A percentile compares a stretch with the other conserved stretches of the same genome.
phyloP scores from a whole-genome alignment of 2,113 vertebrate species.

The Lichenostomus cassidix region DNA sequence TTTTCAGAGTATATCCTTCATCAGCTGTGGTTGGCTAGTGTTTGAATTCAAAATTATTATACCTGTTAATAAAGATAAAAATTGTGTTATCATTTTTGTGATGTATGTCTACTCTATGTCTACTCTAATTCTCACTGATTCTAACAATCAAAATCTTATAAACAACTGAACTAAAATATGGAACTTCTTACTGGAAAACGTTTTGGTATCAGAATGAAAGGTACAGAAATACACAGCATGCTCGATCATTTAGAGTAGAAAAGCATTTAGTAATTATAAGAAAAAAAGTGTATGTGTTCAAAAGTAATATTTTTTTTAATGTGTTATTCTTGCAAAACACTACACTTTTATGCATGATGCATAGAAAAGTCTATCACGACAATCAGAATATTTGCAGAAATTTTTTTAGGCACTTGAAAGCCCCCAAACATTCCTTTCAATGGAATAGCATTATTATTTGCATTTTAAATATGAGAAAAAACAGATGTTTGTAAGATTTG shows the following conservation, averaged over 20 bases:
- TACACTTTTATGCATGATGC: background rate
- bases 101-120: background rate
- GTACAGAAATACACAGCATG: background rate
- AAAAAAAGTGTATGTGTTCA: background rate
- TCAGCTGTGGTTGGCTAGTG: background rate
- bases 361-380: background rate
- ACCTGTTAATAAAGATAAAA: background rate
- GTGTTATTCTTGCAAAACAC: background rate
- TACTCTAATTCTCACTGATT: background rate
- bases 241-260: background rate
- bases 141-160: background rate
- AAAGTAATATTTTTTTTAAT: background rate
- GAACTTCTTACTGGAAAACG: background rate
- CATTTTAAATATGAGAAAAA: background rate
- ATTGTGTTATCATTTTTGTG: background rate
- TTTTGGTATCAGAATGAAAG: background rate
- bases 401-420: background rate
- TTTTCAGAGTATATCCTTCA: background rate
- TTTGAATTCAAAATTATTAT: background rate
- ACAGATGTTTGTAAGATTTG: background rate
- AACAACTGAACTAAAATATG: background rate
- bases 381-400: background rate
- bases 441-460: background rate
- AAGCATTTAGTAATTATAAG: background rate
- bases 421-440: background rate